Conservation (phyloP, 2,113 vertebrate genomes). For the Procavia capensis region DNA sequence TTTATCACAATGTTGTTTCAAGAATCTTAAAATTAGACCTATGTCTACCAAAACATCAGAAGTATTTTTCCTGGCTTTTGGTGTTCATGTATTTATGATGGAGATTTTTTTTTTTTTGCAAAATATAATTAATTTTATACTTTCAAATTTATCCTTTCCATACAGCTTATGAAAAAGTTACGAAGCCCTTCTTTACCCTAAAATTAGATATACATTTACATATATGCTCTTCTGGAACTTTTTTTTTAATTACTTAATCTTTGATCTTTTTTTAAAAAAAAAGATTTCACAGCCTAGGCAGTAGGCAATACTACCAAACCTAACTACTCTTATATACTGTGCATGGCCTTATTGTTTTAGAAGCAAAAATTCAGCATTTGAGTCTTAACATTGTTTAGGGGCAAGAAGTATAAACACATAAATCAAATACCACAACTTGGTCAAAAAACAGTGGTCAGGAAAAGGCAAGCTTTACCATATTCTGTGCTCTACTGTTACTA, state of each 20-base stretch:
- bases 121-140: slow-evolving; percentile 4
- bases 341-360: background rate
- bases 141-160: slow-evolving; percentile 32
- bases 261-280: background rate
- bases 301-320: background rate
- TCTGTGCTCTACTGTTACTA: background rate
- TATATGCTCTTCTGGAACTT: background rate
- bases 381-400: background rate
- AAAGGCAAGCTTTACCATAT: background rate
- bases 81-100: background rate
- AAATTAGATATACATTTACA: slow-evolving; percentile 11
- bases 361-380: slow-evolving; percentile 36
- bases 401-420: background rate
- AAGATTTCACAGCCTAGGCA: background rate
- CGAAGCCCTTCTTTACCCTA: background rate
- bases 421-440: background rate
- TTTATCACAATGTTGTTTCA: too few relatives aligned
- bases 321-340: background rate
- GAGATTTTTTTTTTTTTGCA: background rate
- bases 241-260: slow-evolving; percentile 24
- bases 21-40: slow-evolving; percentile 39
- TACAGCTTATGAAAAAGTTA: background rate
- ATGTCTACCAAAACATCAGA: background rate
- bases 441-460: background rate
- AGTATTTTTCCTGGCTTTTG: background rate